phyloP scores from a whole-genome alignment of 2,888 invertebrate genomes.

The Calephelis perditalis region DNA sequence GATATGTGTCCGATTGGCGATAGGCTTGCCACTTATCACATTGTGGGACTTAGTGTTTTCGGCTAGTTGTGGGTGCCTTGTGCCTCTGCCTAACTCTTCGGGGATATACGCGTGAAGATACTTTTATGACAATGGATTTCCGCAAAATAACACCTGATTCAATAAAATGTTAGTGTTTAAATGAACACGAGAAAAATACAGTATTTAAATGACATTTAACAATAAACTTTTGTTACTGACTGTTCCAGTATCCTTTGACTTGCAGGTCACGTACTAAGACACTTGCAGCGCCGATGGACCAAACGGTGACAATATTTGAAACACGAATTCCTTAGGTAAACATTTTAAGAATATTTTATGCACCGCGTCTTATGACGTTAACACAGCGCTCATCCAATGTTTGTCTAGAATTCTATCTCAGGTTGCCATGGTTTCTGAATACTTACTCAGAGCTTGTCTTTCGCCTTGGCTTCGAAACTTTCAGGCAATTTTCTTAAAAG shows the following conservation, averaged over 20 bases:
- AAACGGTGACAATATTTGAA: constrained; percentile 64
- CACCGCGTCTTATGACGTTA: constrained; percentile 43
- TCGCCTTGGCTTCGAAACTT: constrained; percentile 4
- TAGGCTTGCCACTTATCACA: too few relatives aligned
- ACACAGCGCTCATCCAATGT: constrained; percentile 13
- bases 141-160: too few relatives aligned
- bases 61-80: too few relatives aligned
- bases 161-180: too few relatives aligned
- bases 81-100: too few relatives aligned
- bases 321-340: constrained; percentile 66
- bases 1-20: too few relatives aligned
- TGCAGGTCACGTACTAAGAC: constrained; percentile 60
- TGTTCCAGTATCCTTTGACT: constrained; percentile 35
- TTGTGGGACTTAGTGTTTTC: too few relatives aligned
- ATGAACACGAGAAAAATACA: too few relatives aligned
- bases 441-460: constrained; percentile 10
- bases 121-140: too few relatives aligned
- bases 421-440: constrained; percentile 7
- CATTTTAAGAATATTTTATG: constrained; percentile 73
- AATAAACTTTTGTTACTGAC: constrained; percentile 20
- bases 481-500: constrained; percentile 9
- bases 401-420: constrained; percentile 9
- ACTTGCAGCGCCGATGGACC: constrained; percentile 68
- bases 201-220: constrained; percentile 11
- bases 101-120: too few relatives aligned